Evolutionary conservation across 2,888 invertebrate genomes (phyloP).

Genomic region (Dysmachus trigonus): DNA sequence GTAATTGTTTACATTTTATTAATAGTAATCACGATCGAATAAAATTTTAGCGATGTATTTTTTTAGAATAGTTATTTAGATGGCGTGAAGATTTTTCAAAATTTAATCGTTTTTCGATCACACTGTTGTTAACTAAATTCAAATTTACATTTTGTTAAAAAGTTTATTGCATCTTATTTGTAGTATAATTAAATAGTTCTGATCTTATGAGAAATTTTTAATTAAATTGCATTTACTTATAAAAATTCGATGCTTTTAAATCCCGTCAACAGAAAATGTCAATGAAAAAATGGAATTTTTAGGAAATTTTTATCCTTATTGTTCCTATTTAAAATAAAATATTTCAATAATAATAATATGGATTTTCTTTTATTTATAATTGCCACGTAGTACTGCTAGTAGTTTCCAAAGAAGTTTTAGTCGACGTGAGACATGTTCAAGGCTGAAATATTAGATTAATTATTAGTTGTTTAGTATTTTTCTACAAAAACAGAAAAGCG

Average conservation of each 20-base stretch:
- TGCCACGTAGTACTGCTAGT: not conserved
- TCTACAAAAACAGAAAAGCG: too few relatives aligned
- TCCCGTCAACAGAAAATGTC: not conserved
- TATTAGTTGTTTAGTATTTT: too few relatives aligned
- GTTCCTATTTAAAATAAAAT: not conserved
- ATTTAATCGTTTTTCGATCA: not conserved
- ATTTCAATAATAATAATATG: not conserved
- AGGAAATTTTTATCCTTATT: not conserved
- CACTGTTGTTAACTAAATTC: conserved; percentile 1
- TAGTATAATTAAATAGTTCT: not conserved
- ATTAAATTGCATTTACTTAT: not conserved
- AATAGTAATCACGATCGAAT: not conserved
- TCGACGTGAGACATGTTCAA: too few relatives aligned
- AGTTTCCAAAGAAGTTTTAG: too few relatives aligned
- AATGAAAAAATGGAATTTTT: conserved; percentile 1
- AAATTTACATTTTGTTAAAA: conserved; percentile 16
- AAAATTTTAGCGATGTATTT: conserved; percentile 1
- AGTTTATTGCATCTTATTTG: not conserved
- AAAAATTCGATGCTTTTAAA: not conserved
- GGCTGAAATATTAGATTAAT: too few relatives aligned
- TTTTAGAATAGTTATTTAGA: not conserved
- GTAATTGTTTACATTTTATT: conserved; percentile 9
- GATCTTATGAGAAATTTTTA: not conserved
- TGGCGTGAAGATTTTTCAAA: conserved; percentile 4
- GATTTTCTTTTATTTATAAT: not conserved